These are phyloP conservation scores for Strongylocentrotus purpuratus DNA, from an alignment of 35 echinoderm and acorn worm species.

Conservation along the genomic window DNA sequence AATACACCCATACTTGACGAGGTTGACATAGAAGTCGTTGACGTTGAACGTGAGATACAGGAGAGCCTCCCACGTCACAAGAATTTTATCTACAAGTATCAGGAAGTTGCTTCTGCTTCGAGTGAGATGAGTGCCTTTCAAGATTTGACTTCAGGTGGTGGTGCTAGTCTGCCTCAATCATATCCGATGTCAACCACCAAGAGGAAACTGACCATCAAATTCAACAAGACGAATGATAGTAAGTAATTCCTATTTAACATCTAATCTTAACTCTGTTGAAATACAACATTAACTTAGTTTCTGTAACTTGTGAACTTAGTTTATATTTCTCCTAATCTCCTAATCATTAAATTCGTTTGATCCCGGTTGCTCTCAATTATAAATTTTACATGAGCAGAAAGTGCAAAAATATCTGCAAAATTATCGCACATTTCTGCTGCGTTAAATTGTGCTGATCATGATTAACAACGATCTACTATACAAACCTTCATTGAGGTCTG, in stretches of 20 bases:
- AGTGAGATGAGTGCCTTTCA: neutral
- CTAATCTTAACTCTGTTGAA: too few relatives aligned
- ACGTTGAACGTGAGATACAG: neutral
- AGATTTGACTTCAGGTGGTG: neutral
- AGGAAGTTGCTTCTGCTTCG: neutral
- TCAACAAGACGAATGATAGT: neutral
- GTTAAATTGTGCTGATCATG: too few relatives aligned
- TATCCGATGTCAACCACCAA: neutral
- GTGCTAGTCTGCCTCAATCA: neutral
- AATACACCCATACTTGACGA: neutral
- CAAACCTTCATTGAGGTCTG: too few relatives aligned
- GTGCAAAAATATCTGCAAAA: too few relatives aligned
- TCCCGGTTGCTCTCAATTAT: too few relatives aligned
- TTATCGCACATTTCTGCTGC: too few relatives aligned
- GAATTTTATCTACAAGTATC: neutral
- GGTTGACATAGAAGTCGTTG: neutral
- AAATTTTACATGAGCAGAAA: too few relatives aligned
- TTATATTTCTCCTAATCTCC: too few relatives aligned
- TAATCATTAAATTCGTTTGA: too few relatives aligned
- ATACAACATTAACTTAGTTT: too few relatives aligned
- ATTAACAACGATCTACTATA: too few relatives aligned
- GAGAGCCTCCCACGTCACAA: neutral
- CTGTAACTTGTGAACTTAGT: too few relatives aligned
- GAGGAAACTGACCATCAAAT: neutral
- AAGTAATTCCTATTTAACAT: neutral